phyloP scores from a whole-genome alignment of 2,113 vertebrate genomes.

The Brachyhypopomus gauderio region DNA sequence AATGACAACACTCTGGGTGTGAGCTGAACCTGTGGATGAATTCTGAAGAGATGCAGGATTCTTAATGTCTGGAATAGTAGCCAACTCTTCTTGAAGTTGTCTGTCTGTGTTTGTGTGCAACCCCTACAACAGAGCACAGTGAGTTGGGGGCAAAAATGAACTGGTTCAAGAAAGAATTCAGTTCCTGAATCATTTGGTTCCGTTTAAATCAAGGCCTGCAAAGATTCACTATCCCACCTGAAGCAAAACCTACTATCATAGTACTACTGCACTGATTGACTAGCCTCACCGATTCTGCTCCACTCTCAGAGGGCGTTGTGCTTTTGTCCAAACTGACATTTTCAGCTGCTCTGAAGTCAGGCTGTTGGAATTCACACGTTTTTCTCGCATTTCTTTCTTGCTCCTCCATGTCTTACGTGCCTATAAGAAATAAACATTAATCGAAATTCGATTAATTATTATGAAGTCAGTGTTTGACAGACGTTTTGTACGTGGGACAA shows the following conservation, averaged over 20 bases:
- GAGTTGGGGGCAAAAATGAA: background rate
- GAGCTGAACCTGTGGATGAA: constrained; percentile 32
- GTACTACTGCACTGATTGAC: background rate
- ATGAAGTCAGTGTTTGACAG: no score
- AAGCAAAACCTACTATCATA: background rate
- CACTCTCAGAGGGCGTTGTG: background rate
- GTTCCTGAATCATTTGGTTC: background rate
- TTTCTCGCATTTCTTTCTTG: constrained; percentile 27
- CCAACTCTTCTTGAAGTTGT: background rate
- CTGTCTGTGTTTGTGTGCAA: background rate
- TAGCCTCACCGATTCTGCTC: background rate
- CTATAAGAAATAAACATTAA: background rate
- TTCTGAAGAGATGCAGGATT: constrained; percentile 20
- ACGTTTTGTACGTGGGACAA: no score
- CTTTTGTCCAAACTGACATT: background rate
- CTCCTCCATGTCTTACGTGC: constrained; percentile 43
- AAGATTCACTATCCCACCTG: background rate
- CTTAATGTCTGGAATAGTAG: background rate
- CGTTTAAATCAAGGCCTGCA: background rate
- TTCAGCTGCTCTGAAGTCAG: background rate
- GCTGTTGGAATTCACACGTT: background rate
- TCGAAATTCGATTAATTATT: background rate
- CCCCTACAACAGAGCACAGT: constrained; percentile 25
- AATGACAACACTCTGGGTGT: constrained; percentile 59
- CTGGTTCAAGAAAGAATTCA: background rate